Percentiles rank a stretch among this genome's conserved stretches.
These are phyloP conservation scores for Cenopis cana DNA, from an alignment of 2,888 invertebrate genomes.

Conservation along the genomic window DNA sequence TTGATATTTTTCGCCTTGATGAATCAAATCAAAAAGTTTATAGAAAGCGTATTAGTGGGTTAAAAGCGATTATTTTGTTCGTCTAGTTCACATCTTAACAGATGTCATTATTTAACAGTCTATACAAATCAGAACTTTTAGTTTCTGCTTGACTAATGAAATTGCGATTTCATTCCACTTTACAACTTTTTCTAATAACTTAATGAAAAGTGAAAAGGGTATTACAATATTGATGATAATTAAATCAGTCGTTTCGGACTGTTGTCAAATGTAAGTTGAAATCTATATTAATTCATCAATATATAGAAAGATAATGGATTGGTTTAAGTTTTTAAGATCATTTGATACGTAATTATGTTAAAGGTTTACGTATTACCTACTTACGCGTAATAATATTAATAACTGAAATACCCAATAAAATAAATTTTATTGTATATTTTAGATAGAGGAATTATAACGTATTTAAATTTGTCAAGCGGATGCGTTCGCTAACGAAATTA, in stretches of 20 bases:
- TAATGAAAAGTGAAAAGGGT: constrained; percentile 3
- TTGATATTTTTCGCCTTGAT: background rate
- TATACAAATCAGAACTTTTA: constrained; percentile 21
- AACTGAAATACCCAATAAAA: background rate
- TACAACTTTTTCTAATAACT: constrained; percentile 22
- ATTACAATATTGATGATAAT: constrained; percentile 3
- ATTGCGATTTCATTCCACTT: constrained; percentile 11
- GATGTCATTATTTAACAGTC: too few relatives aligned
- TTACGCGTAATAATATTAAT: too few relatives aligned
- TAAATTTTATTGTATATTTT: background rate
- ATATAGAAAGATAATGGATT: background rate
- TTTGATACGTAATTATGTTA: background rate
- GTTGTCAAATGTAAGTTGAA: background rate
- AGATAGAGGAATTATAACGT: background rate
- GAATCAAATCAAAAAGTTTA: background rate
- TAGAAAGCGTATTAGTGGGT: background rate
- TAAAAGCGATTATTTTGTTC: background rate
- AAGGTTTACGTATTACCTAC: background rate
- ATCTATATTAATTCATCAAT: too few relatives aligned
- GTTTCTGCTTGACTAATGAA: constrained; percentile 5
- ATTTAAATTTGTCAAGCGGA: too few relatives aligned
- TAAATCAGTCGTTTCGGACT: background rate
- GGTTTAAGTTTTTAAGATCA: background rate
- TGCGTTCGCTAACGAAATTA: too few relatives aligned
- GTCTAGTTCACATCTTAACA: background rate